A percentile compares a stretch with the other conserved stretches of the same genome.
Evolutionary conservation across 2,113 vertebrate genomes (phyloP).

Genomic region (Numida meleagris): DNA sequence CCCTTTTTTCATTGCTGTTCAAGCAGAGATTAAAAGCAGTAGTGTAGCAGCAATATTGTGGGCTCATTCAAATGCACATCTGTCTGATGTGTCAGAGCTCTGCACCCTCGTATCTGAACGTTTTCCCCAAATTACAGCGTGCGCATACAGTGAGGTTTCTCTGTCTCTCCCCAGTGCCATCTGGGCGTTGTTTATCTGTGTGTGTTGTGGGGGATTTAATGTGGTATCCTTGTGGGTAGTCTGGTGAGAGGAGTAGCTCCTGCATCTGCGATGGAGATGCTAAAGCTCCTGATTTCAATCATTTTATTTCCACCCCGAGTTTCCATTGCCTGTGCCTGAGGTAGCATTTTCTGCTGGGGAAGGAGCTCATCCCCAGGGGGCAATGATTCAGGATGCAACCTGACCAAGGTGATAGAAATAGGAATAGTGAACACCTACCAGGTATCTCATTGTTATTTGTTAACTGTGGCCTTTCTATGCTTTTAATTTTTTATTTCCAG

Average conservation of each 20-base stretch:
- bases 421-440: neutral
- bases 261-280: neutral
- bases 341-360: neutral
- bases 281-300: neutral
- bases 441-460: neutral
- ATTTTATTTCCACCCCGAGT: neutral
- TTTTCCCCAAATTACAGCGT: neutral
- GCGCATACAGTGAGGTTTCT: neutral
- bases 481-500: neutral
- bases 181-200: slow-evolving; percentile 26
- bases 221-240: neutral
- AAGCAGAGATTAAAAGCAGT: neutral
- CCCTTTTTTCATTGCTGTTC: neutral
- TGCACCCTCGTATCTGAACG: neutral
- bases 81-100: slow-evolving; percentile 15
- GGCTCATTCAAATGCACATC: slow-evolving; percentile 14
- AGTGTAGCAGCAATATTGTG: neutral
- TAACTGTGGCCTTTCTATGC: neutral
- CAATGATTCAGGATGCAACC: neutral
- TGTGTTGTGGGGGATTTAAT: slow-evolving; percentile 37
- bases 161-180: neutral
- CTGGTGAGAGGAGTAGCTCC: neutral
- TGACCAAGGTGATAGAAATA: neutral
- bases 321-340: neutral
- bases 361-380: neutral